phyloP scores from a whole-genome alignment of 2,888 invertebrate species.

The Mechanitis messenoides region DNA sequence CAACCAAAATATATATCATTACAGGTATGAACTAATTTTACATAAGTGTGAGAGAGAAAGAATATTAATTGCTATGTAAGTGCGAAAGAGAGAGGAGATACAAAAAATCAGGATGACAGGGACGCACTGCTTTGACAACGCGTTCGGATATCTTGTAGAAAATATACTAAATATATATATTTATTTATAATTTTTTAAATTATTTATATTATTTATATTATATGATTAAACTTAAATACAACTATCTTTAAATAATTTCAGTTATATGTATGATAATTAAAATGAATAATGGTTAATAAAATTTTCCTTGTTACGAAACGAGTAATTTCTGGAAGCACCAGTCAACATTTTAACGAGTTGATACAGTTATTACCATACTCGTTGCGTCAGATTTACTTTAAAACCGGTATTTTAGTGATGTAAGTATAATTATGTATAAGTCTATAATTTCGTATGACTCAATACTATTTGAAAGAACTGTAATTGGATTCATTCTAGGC shows the following conservation, averaged over 20 bases:
- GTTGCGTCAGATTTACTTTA: constrained; percentile 17
- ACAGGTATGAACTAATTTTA: neutral
- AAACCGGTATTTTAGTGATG: constrained; percentile 15
- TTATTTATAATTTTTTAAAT: neutral
- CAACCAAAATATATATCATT: too few relatives aligned
- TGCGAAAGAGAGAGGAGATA: constrained; percentile 5
- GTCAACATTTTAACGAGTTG: constrained; percentile 13
- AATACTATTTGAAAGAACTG: constrained; percentile 14
- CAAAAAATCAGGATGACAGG: constrained; percentile 9
- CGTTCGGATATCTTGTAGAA: constrained; percentile 6
- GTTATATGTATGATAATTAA: neutral
- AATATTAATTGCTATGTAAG: neutral
- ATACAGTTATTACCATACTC: constrained; percentile 10
- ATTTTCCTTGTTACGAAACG: constrained; percentile 3
- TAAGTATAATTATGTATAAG: constrained; percentile 19
- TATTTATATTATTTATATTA: neutral
- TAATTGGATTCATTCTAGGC: constrained; percentile 18
- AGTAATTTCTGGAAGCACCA: constrained; percentile 11
- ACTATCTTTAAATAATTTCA: too few relatives aligned
- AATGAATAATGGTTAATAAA: too few relatives aligned
- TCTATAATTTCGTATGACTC: constrained; percentile 21
- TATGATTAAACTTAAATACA: neutral
- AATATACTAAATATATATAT: constrained; percentile 2
- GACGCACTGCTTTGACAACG: constrained; percentile 8
- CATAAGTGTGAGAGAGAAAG: neutral